Evolutionary conservation across 2,888 invertebrate species (phyloP), one percentile per base, ranked within the genome.

Genomic region (Aplocera efformata): DNA sequence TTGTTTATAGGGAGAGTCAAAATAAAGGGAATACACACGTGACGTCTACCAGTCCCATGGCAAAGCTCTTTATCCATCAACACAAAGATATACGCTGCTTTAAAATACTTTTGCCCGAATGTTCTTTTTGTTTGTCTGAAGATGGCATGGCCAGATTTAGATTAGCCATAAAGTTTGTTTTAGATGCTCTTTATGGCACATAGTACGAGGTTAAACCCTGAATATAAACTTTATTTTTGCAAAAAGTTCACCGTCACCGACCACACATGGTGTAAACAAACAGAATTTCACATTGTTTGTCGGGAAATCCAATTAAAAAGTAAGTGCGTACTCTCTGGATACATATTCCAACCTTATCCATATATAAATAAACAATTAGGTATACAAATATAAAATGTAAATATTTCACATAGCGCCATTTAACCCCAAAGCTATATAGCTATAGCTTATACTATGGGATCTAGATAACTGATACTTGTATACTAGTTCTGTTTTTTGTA

Each of bases 231-330:
- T 22, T 9, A 21, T 10, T n/a, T 26, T 22, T 29, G 28, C 29
- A 33, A 30, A 43, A 29, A 23, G 25, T 25, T 32, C 25, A 10
- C 28, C 27, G 20, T 24, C 8, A 35, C 21, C 10, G 36, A 25
- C 30, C 37, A 36, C 44, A 39, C 33, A 33, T 31, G 29, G n/a
- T 20, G 21, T 26, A 42, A 45, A 24, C 33, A 49, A 49, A 49
- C 44, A 42, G 41, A 34, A 46, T 43, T 38, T 22, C 24, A 31
- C 21, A 41, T 35, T 32, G 32, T 32, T 43, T 43, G 44, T 40
- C 32, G 31, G 17, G 33, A 46, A 32, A 35, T 41, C 22, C 32
- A 41, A 46, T 39, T 41, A 43, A 41, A 42, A 40, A 45, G 30
- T 41, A 46, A 11, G 13, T 29, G 28, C 32, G 27, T 21, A 40